A percentile compares a stretch with the other conserved stretches of the same genome.
phyloP scores from a whole-genome alignment of 2,113 vertebrate species.

The Passer montanus region DNA sequence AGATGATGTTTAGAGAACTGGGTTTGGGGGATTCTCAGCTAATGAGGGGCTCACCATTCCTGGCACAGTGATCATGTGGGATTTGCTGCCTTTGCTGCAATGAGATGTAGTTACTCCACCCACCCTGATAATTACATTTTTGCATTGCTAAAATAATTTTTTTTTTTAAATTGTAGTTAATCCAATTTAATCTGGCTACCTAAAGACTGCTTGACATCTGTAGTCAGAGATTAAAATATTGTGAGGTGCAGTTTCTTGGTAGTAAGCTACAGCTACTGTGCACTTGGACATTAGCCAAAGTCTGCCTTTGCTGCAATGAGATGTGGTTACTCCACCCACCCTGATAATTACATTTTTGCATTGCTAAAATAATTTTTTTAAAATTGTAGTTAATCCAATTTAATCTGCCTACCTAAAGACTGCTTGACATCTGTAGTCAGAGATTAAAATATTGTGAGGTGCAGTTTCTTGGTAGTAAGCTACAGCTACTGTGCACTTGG shows the following conservation, averaged over 20 bases:
- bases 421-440: neutral
- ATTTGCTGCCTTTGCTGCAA: neutral
- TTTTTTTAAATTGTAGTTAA: neutral
- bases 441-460: neutral
- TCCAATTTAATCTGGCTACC: fast-evolving
- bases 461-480: neutral
- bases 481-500: neutral
- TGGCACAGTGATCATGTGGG: fast-evolving
- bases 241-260: neutral
- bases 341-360: neutral
- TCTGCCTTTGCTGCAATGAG: neutral
- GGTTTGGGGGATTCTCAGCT: neutral
- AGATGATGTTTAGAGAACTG: neutral
- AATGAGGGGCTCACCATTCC: neutral
- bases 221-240: neutral
- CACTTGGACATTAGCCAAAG: neutral
- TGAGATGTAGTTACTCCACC: fast-evolving
- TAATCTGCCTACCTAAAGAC: neutral
- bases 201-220: neutral
- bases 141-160: neutral
- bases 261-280: neutral
- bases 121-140: neutral
- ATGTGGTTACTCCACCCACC: neutral
- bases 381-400: neutral
- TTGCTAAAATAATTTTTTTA: neutral